Percentiles rank a stretch among this genome's conserved stretches.
Evolutionary conservation across 2,113 vertebrate genomes (phyloP).

Genomic region (Gadus chalcogrammus): DNA sequence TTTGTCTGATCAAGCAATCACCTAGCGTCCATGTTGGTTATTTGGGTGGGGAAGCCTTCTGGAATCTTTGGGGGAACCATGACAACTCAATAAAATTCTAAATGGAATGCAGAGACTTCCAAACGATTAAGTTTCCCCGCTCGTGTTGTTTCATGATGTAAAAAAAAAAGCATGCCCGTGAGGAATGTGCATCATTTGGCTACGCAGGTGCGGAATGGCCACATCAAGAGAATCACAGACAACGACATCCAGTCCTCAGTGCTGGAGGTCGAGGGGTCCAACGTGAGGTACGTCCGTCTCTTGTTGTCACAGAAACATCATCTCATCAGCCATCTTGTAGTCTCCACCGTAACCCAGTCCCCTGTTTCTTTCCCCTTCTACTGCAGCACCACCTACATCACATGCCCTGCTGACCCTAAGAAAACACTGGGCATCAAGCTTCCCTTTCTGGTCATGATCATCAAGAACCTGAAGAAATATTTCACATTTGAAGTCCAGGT

Average conservation of each 20-base stretch:
- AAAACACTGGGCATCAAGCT: slow-evolving; percentile 95
- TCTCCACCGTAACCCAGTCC: not conserved
- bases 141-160: no score
- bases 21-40: no score
- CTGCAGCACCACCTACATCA: slow-evolving; percentile 92
- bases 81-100: no score
- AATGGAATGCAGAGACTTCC: no score
- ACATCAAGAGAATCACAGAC: slow-evolving; percentile 92
- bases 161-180: no score
- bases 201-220: slow-evolving; percentile 88
- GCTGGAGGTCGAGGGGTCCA: slow-evolving; percentile 90
- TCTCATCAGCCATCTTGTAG: not conserved
- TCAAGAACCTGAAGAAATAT: slow-evolving; percentile 97
- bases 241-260: slow-evolving; percentile 94
- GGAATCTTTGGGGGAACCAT: no score
- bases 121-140: no score
- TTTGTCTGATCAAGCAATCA: no score
- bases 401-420: slow-evolving; percentile 96
- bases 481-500: slow-evolving; percentile 99
- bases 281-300: slow-evolving; percentile 81
- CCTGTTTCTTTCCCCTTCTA: not conserved
- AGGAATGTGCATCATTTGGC: no score
- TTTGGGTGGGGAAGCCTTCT: no score
- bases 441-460: slow-evolving; percentile 95
- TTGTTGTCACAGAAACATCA: not conserved